Evolutionary conservation across 1,140 invertebrate genomes (phyloP), one percentile per base, ranked within the genome.

Genomic region (Pachypsylla venusta): DNA sequence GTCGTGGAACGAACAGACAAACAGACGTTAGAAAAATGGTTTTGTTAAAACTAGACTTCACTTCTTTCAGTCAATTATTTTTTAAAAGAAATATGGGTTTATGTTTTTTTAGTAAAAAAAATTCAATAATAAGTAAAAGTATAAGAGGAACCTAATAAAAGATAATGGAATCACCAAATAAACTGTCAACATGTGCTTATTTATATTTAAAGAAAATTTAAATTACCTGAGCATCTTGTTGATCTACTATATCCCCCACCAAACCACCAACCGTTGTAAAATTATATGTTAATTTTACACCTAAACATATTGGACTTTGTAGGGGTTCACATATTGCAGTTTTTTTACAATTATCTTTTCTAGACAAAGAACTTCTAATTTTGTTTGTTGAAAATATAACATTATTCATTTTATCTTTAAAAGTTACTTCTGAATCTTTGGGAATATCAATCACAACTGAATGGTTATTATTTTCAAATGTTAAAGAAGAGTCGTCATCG

Each of bases 201-300:
- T 26, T 42, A 56, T 39, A 57, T 58, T 54, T 24, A 57, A 57
- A 25, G 12, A 54, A 56, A 40, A 13, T 16, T 19, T 40, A 56
- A 64, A 56, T 60, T 69, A 77, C 77, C 67, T 73, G 69, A 56
- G 81, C 79, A 67, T 84, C 76, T 55, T 79, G 77, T 63, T 86
- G 81, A 24, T 72, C 82, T 19, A 72, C 72, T 39, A 81, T 79
- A 63, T 84, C 83, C n/a, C 82, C 72, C 60, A 77, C 84, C 14
- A 90, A 76, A 64, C 83, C 78, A 64, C 83, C 78, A n/a, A 85
- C 71, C 35, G 86, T 85, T 0, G 87, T 91, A 22, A 74, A 75
- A 1, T 76, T 73, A 67, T 91, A 91, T 2, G 85, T 80, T 27
- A 92, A 70, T 68, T 80, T 83, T 2, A 81, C 79, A 22, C 87